phyloP scores from a whole-genome alignment of 2,797 vertebrate species.

The Cryptoprocta ferox region DNA sequence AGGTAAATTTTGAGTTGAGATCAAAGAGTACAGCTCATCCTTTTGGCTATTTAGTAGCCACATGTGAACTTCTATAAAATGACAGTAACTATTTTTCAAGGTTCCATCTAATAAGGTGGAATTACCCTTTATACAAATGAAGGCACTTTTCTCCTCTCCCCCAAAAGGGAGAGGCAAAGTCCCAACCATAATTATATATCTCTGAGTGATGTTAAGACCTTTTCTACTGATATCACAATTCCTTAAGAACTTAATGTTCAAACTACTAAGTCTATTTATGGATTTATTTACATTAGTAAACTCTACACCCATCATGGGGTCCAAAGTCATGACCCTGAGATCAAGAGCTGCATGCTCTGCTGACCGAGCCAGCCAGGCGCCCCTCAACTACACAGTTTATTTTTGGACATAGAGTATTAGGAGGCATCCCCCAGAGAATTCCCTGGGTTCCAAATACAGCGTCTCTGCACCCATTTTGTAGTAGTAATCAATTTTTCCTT shows the following conservation, averaged over 20 bases:
- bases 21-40: neutral
- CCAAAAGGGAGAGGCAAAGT: neutral
- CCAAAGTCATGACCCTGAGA: neutral
- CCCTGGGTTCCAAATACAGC: neutral
- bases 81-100: neutral
- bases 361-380: neutral
- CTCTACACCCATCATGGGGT: neutral
- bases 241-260: neutral
- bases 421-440: neutral
- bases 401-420: neutral
- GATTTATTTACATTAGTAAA: neutral
- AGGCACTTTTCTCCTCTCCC: neutral
- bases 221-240: neutral
- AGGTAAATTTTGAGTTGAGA: conserved; percentile 10
- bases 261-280: neutral
- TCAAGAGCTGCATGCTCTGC: neutral
- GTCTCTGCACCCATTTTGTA: neutral
- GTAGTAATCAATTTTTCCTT: neutral
- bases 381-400: neutral
- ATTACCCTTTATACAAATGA: conserved; percentile 15
- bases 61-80: conserved; percentile 16
- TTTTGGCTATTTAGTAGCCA: neutral
- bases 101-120: neutral
- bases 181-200: neutral
- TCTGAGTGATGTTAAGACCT: neutral